These are phyloP conservation scores for Origma solitaria DNA, from an alignment of 2,113 vertebrate species.

Conservation along the genomic window DNA sequence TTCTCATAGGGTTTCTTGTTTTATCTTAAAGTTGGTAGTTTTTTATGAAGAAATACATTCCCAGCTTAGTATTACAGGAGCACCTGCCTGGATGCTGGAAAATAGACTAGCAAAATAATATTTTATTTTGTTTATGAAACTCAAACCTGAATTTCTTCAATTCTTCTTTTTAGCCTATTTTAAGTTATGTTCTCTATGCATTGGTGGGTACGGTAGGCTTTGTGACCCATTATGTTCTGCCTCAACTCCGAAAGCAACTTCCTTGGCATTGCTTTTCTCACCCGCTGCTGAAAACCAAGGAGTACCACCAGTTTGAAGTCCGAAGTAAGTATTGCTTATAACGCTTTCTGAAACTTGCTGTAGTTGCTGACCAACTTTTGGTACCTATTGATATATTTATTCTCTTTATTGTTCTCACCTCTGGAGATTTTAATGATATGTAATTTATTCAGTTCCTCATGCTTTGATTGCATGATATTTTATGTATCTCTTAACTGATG, in stretches of 20 bases:
- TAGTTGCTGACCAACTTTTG: neutral
- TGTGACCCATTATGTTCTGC: constrained; percentile 92
- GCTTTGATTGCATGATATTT: neutral
- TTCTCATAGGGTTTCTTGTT: neutral
- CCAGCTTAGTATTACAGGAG: neutral
- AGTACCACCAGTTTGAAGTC: constrained; percentile 97
- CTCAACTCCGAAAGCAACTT: constrained; percentile 94
- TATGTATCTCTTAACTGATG: neutral
- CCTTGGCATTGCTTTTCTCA: constrained; percentile 98
- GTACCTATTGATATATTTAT: neutral
- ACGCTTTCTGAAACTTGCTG: neutral
- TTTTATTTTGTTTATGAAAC: neutral
- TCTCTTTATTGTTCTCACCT: neutral
- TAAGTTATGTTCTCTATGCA: constrained; percentile 92
- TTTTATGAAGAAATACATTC: neutral
- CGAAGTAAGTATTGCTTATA: constrained; percentile 77
- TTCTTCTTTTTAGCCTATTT: constrained; percentile 81
- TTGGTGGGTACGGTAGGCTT: constrained; percentile 88
- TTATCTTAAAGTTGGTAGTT: neutral
- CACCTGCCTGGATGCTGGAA: neutral
- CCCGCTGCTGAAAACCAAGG: constrained; percentile 92
- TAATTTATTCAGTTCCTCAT: neutral
- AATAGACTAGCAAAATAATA: neutral
- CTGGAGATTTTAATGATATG: neutral
- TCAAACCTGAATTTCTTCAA: neutral